Percentiles rank a stretch among this genome's conserved stretches.
Conservation (phyloP, 2,888 invertebrate genomes). For the Netelia virgata region DNA sequence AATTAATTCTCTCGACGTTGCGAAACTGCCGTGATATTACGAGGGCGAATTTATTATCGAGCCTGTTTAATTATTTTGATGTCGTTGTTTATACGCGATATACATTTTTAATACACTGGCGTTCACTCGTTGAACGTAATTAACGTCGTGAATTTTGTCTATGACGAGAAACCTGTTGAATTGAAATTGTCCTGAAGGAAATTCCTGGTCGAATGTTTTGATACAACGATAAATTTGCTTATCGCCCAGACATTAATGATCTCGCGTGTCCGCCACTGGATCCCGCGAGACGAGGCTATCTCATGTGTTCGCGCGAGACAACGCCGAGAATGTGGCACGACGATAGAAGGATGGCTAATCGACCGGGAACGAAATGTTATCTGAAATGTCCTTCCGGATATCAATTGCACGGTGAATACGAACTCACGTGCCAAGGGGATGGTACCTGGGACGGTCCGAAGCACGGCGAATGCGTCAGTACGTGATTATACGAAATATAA, state of each 20-base stretch:
- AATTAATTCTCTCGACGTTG: too few relatives aligned
- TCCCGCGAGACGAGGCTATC: slow-evolving; percentile 85
- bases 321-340: slow-evolving; percentile 77
- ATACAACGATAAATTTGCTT: slow-evolving; percentile 16
- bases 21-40: background rate
- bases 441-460: slow-evolving; percentile 85
- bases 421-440: slow-evolving; percentile 84
- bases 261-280: slow-evolving; percentile 84
- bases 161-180: background rate
- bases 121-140: background rate
- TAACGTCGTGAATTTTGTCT: background rate
- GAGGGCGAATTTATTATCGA: background rate
- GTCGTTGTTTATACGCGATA: background rate
- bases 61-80: background rate
- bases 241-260: slow-evolving; percentile 77
- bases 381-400: slow-evolving; percentile 85
- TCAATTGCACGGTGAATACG: slow-evolving; percentile 84
- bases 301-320: slow-evolving; percentile 84
- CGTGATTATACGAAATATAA: slow-evolving; percentile 73
- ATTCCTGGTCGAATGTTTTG: background rate
- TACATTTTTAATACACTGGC: background rate
- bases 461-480: slow-evolving; percentile 85
- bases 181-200: background rate
- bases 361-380: slow-evolving; percentile 85
- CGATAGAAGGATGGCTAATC: slow-evolving; percentile 82